These are phyloP conservation scores for Palloptera scutellata DNA, from an alignment of 2,888 invertebrate genomes.

Conservation along the genomic window DNA sequence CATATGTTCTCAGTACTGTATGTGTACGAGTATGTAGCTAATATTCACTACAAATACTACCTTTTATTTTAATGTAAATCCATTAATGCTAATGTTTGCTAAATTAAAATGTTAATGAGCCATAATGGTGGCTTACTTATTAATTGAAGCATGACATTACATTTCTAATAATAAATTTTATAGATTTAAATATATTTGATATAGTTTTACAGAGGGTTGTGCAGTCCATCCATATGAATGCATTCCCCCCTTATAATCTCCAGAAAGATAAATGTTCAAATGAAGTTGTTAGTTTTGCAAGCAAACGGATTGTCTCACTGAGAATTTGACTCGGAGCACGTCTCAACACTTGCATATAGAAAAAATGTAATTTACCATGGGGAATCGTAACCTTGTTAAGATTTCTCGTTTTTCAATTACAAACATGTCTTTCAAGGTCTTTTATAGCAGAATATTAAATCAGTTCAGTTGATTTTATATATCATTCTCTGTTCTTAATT, in stretches of 20 bases:
- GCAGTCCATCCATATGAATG: slow-evolving; percentile 35
- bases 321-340: slow-evolving; percentile 32
- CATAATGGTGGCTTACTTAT: slow-evolving; percentile 41
- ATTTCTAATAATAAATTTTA: too few relatives aligned
- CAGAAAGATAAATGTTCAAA: slow-evolving; percentile 24
- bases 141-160: too few relatives aligned
- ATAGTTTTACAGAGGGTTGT: too few relatives aligned
- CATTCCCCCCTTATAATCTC: slow-evolving; percentile 40
- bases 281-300: slow-evolving; percentile 23
- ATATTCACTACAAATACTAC: too few relatives aligned
- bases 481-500: slow-evolving; percentile 4
- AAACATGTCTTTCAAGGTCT: slow-evolving; percentile 23
- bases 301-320: slow-evolving; percentile 39
- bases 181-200: too few relatives aligned
- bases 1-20: too few relatives aligned
- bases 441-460: background rate
- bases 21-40: too few relatives aligned
- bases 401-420: slow-evolving; percentile 48
- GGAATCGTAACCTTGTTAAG: slow-evolving; percentile 38
- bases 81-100: too few relatives aligned
- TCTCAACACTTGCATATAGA: slow-evolving; percentile 51
- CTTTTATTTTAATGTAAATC: too few relatives aligned
- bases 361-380: slow-evolving; percentile 48
- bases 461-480: slow-evolving; percentile 1
- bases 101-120: slow-evolving; percentile 35